Percentiles rank a stretch among this genome's conserved stretches.
These are phyloP conservation scores for Drosophila mercatorum DNA, from an alignment of 2,888 invertebrate species.

Conservation along the genomic window DNA sequence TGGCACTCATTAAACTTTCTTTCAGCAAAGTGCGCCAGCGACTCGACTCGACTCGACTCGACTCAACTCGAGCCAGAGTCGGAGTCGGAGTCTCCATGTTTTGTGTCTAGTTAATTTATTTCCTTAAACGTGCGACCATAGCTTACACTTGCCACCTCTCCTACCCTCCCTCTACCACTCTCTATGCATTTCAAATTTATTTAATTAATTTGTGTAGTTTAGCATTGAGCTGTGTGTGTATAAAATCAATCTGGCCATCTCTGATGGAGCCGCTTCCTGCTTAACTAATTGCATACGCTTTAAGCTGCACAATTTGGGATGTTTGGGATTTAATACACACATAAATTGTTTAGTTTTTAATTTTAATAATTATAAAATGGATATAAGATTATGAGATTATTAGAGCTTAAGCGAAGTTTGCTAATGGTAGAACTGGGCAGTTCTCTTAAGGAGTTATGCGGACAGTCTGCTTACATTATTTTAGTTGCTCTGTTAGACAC, in stretches of 20 bases:
- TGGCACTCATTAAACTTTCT: constrained; percentile 79
- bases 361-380: neutral
- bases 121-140: constrained; percentile 42
- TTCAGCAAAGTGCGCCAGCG: constrained; percentile 61
- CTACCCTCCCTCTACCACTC: neutral
- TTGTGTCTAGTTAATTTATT: constrained; percentile 47
- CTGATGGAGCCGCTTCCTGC: neutral
- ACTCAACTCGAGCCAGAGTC: constrained; percentile 8
- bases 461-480: neutral
- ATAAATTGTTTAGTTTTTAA: neutral
- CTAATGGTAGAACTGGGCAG: neutral
- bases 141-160: neutral
- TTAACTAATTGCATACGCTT: constrained; percentile 5
- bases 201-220: constrained; percentile 67
- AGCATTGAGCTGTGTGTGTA: constrained; percentile 37
- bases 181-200: constrained; percentile 47
- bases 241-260: constrained; percentile 58
- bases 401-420: neutral
- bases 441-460: neutral
- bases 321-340: neutral
- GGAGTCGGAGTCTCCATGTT: constrained; percentile 2
- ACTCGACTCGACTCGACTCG: constrained; percentile 45
- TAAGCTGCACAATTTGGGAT: no score
- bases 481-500: no score
- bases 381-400: neutral